Evolutionary conservation across 1,140 invertebrate genomes (phyloP).

Genomic region (Macrostomum lignano): DNA sequence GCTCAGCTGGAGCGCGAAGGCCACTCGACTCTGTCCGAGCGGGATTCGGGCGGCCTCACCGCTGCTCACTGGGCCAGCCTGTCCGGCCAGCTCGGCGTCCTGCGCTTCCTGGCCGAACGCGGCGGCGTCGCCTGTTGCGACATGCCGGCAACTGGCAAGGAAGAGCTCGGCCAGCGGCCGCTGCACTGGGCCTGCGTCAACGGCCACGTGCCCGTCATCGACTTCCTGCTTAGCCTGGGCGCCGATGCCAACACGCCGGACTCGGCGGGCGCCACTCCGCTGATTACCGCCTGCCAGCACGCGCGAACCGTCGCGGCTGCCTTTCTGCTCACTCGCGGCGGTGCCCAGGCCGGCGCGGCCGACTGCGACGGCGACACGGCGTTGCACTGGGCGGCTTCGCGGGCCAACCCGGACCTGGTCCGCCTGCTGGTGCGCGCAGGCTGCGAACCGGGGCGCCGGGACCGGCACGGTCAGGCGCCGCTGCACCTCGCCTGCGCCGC

Average conservation of each 20-base stretch:
- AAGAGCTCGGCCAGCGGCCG: slow-evolving; percentile 53
- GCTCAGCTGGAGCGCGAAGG: no score
- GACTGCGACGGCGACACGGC: slow-evolving; percentile 71
- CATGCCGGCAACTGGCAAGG: slow-evolving; percentile 51
- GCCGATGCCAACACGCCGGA: slow-evolving; percentile 57
- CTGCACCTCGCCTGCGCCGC: slow-evolving; percentile 63
- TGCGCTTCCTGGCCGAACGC: no score
- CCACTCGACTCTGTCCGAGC: no score
- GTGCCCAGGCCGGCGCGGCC: slow-evolving; percentile 47
- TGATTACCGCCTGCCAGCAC: slow-evolving; percentile 71
- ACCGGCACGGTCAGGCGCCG: slow-evolving; percentile 66
- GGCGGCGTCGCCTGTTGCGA: no score
- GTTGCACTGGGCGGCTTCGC: slow-evolving; percentile 66
- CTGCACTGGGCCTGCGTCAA: slow-evolving; percentile 65
- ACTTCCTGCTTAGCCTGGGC: slow-evolving; percentile 35
- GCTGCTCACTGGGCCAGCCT: slow-evolving; percentile 66
- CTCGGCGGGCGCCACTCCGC: slow-evolving; percentile 50
- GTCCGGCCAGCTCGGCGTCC: no score
- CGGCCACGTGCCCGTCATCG: slow-evolving; percentile 41
- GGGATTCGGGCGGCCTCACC: slow-evolving; percentile 65
- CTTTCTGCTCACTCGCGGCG: slow-evolving; percentile 55
- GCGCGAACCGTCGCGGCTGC: slow-evolving; percentile 57
- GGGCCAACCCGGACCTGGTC: slow-evolving; percentile 55
- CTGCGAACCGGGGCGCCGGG: slow-evolving; percentile 51
- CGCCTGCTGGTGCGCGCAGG: slow-evolving; percentile 57